Evolutionary conservation across 2,888 invertebrate species (phyloP), one percentile per base, ranked within the genome.

Genomic region (Alloscopus bannaensis): DNA sequence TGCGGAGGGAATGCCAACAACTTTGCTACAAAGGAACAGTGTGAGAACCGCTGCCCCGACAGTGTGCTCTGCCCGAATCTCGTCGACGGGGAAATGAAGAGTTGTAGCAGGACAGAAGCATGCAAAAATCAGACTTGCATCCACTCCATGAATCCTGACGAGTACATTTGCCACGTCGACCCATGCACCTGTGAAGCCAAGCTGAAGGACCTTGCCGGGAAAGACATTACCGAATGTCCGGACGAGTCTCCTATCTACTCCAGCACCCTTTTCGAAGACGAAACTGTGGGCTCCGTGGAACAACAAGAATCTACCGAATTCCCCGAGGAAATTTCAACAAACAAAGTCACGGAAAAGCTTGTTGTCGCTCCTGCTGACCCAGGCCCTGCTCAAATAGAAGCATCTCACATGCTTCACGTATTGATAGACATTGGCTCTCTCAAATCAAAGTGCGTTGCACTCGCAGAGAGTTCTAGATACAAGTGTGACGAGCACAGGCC

Each of bases 1-100:
- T 94, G 94, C 87, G 93, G 93, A 52, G 93, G 94, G 50, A 95
- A 94, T 87, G 93, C 94, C 87, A 96, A 96, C 88, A 94, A 95
- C 87, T 96, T 96, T 89, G 92, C 93, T 73, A 93, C 92, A 40
- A 93, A 94, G 86, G 90, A 93, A 31, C 93, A 94, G 84, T 96
- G 95, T 88, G 93, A 93, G 83, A 90, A 91, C 20, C 62, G 78
- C 55, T 85, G 84, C 71, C 80, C 85, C 75, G 87, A 87, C 80
- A 40, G 87, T 42, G 87, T 88, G 45, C 81, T 88, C 57, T 88
- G 88, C 76, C 88, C 88, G 0, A 83, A 85, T 18, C 83, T 86
- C 57, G 79, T 81, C 4, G 84, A 84, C 50, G 86, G 86, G 40
- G 84, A 86, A 64, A 81, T 87, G 45, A 73, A 79, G 50, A 81